phyloP scores from a whole-genome alignment of 2,888 invertebrate species.

The Oxytorus armatus region DNA sequence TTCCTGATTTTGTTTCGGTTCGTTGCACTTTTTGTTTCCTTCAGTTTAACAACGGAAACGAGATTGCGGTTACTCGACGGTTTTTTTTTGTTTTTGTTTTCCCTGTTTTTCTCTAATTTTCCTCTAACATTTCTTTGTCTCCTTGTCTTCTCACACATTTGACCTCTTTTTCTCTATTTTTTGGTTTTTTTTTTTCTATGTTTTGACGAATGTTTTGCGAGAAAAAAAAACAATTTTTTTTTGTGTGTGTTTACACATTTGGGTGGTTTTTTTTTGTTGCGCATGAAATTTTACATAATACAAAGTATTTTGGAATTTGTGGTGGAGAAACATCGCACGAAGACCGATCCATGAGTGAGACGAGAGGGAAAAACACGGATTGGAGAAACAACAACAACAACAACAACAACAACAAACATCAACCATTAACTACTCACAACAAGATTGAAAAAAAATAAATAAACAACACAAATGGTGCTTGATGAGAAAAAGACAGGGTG shows the following conservation, averaged over 20 bases:
- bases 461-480: conserved; percentile 64
- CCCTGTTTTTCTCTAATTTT: neutral
- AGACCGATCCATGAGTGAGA: conserved; percentile 53
- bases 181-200: too few relatives aligned
- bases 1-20: conserved; percentile 28
- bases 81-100: conserved; percentile 10
- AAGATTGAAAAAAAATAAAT: conserved; percentile 24
- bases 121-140: conserved; percentile 18
- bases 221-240: too few relatives aligned
- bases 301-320: conserved; percentile 46
- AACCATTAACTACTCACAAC: conserved; percentile 27
- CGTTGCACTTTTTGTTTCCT: conserved; percentile 23
- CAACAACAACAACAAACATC: conserved; percentile 42
- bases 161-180: conserved; percentile 4
- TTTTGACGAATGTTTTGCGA: neutral
- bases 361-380: conserved; percentile 31
- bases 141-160: conserved; percentile 2
- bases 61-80: conserved; percentile 44
- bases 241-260: neutral
- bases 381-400: conserved; percentile 50
- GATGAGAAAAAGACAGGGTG: conserved; percentile 47
- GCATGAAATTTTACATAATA: conserved; percentile 41
- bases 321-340: conserved; percentile 71
- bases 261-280: conserved; percentile 19
- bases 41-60: conserved; percentile 27